Conservation (phyloP, 1,140 invertebrate genomes). For the Lepidotrigona ventralis region DNA sequence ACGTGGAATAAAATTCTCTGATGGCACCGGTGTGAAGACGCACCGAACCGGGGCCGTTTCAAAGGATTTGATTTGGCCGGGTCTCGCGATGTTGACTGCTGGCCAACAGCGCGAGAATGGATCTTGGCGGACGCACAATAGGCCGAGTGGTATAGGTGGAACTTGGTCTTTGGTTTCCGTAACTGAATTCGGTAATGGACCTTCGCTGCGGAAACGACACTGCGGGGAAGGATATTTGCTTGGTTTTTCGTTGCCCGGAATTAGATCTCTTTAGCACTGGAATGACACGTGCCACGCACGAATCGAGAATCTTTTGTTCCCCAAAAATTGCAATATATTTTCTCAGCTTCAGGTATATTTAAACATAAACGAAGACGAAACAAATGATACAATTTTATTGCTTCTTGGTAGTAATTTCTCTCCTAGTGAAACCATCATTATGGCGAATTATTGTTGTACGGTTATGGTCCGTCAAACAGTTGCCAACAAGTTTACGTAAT, state of each 20-base stretch:
- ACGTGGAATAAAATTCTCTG: neutral
- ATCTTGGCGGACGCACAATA: slow-evolving; percentile 20
- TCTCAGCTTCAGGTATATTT: no score
- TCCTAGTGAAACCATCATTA: no score
- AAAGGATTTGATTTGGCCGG: slow-evolving; percentile 11
- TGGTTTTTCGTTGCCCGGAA: neutral
- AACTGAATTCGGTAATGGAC: slow-evolving; percentile 2
- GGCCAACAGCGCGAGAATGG: neutral
- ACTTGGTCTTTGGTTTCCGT: neutral
- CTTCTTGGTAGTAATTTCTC: no score
- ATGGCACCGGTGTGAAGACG: neutral
- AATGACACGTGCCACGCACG: no score
- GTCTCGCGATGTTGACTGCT: slow-evolving; percentile 3
- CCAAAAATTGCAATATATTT: no score
- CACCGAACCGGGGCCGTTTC: neutral
- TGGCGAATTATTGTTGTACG: no score
- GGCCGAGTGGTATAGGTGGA: neutral
- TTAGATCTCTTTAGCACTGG: neutral
- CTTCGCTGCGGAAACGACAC: slow-evolving; percentile 3
- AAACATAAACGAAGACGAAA: no score
- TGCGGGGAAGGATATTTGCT: neutral
- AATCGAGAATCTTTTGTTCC: no score
- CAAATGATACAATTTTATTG: no score
- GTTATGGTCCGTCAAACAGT: no score
- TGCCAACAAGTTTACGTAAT: no score